Evolutionary conservation across 2,888 invertebrate genomes (phyloP).

Genomic region (Venusia cambrica): DNA sequence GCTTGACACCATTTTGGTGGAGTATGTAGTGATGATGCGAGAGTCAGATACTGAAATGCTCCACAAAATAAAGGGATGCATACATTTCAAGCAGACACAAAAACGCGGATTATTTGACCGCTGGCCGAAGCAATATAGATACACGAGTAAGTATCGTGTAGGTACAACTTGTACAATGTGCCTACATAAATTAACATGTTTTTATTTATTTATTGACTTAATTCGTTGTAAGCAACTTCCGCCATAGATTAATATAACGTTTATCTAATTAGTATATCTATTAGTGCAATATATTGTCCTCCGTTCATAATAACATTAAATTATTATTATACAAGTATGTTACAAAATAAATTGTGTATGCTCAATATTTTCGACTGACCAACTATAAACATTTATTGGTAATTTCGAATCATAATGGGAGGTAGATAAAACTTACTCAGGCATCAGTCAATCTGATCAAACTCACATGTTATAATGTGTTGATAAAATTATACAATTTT

Average conservation of each 20-base stretch:
- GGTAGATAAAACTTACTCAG: conserved; percentile 22
- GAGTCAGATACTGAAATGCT: conserved; percentile 3
- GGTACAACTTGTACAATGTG: conserved; percentile 36
- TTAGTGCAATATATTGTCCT: conserved; percentile 73
- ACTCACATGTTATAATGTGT: no score
- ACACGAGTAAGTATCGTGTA: no score
- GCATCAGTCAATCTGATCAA: conserved; percentile 23
- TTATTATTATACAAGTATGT: conserved; percentile 34
- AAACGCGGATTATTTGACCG: conserved; percentile 59
- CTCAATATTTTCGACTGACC: conserved; percentile 80
- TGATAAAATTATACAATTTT: no score
- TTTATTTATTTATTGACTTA: conserved; percentile 48
- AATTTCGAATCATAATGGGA: conserved; percentile 33
- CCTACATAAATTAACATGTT: conserved; percentile 46
- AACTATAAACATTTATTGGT: conserved; percentile 66
- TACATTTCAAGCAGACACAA: conserved; percentile 15
- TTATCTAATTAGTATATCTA: conserved; percentile 61
- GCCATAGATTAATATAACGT: conserved; percentile 53
- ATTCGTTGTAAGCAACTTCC: conserved; percentile 49
- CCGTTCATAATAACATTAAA: conserved; percentile 56
- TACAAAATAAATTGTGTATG: conserved; percentile 54
- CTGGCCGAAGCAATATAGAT: conserved; percentile 52
- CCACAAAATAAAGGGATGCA: conserved; percentile 9
- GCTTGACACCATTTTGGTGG: conserved; percentile 10
- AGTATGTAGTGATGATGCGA: conserved; percentile 12